Conservation (phyloP, 2,797 vertebrate species). For the Mallotus villosus region DNA sequence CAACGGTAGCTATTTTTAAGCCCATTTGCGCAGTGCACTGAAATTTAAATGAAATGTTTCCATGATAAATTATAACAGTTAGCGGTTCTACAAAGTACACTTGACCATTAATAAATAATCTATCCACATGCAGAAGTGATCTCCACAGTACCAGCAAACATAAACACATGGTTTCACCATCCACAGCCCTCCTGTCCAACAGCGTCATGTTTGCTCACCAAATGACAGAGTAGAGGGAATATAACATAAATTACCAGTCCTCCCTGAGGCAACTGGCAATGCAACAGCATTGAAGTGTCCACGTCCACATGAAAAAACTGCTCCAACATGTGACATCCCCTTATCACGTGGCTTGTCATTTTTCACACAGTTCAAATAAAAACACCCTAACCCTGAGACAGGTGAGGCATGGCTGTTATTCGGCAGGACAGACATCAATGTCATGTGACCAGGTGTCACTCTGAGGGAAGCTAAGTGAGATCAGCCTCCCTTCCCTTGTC, state of each 20-base stretch:
- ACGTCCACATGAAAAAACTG: neutral
- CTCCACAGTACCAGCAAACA: conserved; percentile 50
- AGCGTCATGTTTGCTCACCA: conserved; percentile 30
- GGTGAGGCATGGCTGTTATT: conserved; percentile 61
- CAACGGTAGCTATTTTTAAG: too few relatives aligned
- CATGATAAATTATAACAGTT: neutral
- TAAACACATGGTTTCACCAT: conserved; percentile 47
- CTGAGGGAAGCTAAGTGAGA: conserved; percentile 30
- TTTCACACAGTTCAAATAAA: conserved; percentile 56
- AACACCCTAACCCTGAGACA: conserved; percentile 65
- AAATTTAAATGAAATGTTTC: too few relatives aligned
- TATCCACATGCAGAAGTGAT: conserved; percentile 3
- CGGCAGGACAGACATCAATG: conserved; percentile 53
- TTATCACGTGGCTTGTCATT: conserved; percentile 13
- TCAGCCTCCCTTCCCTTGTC: conserved; percentile 35
- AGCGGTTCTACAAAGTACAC: neutral
- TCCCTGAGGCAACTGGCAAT: conserved; percentile 47
- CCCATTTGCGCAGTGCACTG: too few relatives aligned
- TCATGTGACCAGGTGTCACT: conserved; percentile 47
- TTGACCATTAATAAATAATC: neutral
- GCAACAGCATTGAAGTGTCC: neutral
- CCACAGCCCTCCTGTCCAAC: conserved; percentile 11
- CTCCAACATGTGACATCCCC: conserved; percentile 2
- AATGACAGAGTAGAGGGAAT: conserved; percentile 36
- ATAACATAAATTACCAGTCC: conserved; percentile 38